These are phyloP conservation scores for Pedionomus torquatus DNA, from an alignment of 2,113 vertebrate species.

Conservation along the genomic window DNA sequence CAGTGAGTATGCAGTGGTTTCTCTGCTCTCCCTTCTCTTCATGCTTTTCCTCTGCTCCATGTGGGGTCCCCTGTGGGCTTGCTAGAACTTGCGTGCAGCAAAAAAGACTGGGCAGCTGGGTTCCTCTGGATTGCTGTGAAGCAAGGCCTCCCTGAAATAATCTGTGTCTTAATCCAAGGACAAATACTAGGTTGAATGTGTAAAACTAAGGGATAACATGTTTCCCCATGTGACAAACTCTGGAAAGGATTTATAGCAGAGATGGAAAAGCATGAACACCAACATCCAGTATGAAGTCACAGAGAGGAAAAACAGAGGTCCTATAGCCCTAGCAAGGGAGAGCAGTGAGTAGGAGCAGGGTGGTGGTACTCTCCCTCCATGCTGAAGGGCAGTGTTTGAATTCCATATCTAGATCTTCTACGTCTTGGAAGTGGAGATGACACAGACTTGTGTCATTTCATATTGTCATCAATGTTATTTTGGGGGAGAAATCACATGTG, in stretches of 20 bases:
- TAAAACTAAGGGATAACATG: neutral
- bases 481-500: neutral
- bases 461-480: neutral
- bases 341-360: neutral
- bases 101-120: neutral
- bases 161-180: neutral
- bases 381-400: neutral
- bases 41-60: neutral
- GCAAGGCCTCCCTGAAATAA: neutral
- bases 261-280: neutral
- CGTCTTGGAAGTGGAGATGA: neutral
- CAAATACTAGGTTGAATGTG: neutral
- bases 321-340: neutral
- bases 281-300: neutral
- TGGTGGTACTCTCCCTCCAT: neutral
- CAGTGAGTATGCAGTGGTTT: neutral
- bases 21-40: neutral
- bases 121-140: neutral
- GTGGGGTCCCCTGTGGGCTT: neutral
- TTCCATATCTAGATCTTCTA: neutral
- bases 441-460: neutral
- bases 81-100: neutral
- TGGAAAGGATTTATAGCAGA: neutral
- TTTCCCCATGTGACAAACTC: neutral
- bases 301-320: neutral